Evolutionary conservation across 1,140 invertebrate genomes (phyloP).

Genomic region (Mya arenaria): DNA sequence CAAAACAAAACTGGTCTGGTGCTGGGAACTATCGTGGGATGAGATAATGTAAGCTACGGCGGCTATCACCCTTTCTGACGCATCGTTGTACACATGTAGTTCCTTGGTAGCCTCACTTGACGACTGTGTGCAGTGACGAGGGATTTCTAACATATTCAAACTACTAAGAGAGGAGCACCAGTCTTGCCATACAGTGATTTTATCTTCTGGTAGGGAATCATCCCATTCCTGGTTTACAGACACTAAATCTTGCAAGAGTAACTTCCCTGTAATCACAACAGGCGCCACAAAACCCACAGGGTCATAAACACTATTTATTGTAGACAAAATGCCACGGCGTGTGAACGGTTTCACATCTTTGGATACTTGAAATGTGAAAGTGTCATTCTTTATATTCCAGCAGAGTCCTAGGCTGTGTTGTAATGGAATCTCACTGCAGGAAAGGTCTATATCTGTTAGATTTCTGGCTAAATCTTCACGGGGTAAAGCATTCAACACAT

Average conservation of each 20-base stretch:
- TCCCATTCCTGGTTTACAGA: constrained; percentile 46
- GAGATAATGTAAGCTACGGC: constrained; percentile 29
- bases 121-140: constrained; percentile 45
- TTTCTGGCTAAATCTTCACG: constrained; percentile 39
- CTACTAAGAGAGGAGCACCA: constrained; percentile 46
- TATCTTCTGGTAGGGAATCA: constrained; percentile 35
- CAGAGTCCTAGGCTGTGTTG: constrained; percentile 45
- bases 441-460: constrained; percentile 24
- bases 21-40: not conserved
- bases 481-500: constrained; percentile 37
- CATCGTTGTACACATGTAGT: constrained; percentile 56
- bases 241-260: constrained; percentile 63
- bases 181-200: constrained; percentile 20
- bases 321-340: too few relatives aligned
- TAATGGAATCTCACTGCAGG: not conserved
- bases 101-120: constrained; percentile 42
- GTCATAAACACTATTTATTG: too few relatives aligned
- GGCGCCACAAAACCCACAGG: too few relatives aligned
- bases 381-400: constrained; percentile 47
- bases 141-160: constrained; percentile 11
- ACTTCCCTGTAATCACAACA: constrained; percentile 58
- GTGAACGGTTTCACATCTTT: too few relatives aligned
- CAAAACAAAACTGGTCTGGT: constrained; percentile 13
- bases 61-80: constrained; percentile 44
- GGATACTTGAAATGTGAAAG: too few relatives aligned